Percentiles rank a stretch among this genome's conserved stretches.
Conservation (phyloP, 1,140 invertebrate species). For the Trypoxylus dichotomus region DNA sequence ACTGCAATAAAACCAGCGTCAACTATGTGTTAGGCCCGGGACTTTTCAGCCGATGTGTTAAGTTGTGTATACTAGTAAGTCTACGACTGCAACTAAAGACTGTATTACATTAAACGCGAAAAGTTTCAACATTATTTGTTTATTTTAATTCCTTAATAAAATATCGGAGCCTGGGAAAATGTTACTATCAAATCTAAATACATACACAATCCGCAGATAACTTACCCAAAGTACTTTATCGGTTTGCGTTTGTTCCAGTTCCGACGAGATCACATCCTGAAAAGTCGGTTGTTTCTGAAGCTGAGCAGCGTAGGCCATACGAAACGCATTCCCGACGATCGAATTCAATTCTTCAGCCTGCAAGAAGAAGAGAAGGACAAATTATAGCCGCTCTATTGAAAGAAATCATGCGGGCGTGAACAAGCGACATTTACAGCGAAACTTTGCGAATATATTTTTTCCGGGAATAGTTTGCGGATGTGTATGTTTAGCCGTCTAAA, state of each 20-base stretch:
- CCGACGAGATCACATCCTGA: constrained; percentile 55
- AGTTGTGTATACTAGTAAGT: too few species aligned
- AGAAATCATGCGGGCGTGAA: neutral
- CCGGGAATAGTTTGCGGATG: neutral
- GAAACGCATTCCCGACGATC: constrained; percentile 88
- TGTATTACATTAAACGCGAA: too few species aligned
- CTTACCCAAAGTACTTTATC: constrained; percentile 52
- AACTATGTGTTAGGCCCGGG: too few species aligned
- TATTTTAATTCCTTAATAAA: too few species aligned
- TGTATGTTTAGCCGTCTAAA: neutral
- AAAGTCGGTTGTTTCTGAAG: constrained; percentile 67
- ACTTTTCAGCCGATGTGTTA: too few species aligned
- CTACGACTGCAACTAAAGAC: too few species aligned
- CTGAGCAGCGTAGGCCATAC: constrained; percentile 87
- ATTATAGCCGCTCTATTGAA: neutral
- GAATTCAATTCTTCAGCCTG: constrained; percentile 88
- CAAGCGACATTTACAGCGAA: neutral
- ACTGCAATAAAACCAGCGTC: too few species aligned
- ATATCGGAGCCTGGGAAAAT: too few species aligned
- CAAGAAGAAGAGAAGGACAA: constrained; percentile 45
- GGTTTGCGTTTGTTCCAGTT: constrained; percentile 49
- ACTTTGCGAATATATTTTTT: constrained; percentile 16
- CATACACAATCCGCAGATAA: neutral
- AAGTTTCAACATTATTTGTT: too few species aligned
- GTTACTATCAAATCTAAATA: too few species aligned